These are phyloP conservation scores for Bilobella aurantiaca DNA, from an alignment of 1,140 invertebrate genomes.

Conservation along the genomic window DNA sequence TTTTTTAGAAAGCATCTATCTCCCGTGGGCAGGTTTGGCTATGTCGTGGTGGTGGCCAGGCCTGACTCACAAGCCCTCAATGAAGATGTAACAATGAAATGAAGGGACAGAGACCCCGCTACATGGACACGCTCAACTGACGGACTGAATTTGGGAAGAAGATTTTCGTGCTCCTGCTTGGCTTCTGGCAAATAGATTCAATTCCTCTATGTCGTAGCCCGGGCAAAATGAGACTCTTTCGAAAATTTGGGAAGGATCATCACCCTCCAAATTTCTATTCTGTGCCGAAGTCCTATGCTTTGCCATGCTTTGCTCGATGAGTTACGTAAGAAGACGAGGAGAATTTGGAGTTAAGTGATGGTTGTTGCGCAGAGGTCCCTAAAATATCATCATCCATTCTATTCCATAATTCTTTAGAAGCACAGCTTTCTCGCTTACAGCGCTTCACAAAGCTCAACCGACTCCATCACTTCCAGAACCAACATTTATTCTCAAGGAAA, in stretches of 20 bases:
- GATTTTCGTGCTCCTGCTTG: too few relatives aligned
- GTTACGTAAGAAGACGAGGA: conserved; percentile 2
- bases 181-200: not conserved
- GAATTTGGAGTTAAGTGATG: not conserved
- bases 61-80: not conserved
- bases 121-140: conserved; percentile 6
- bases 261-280: not conserved
- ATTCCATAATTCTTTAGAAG: conserved; percentile 5
- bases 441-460: not conserved
- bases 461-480: too few relatives aligned
- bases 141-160: not conserved
- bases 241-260: not conserved
- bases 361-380: conserved; percentile 4
- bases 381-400: not conserved
- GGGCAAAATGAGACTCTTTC: not conserved
- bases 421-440: not conserved
- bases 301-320: too few relatives aligned
- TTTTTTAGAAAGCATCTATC: conserved; percentile 9
- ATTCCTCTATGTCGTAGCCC: not conserved
- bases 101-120: not conserved
- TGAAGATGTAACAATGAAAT: conserved; percentile 5
- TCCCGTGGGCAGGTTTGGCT: not conserved
- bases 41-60: conserved; percentile 3
- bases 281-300: too few relatives aligned
- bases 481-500: too few relatives aligned